Conservation (phyloP, 1,140 invertebrate genomes). For the Megalonaias nervosa region DNA sequence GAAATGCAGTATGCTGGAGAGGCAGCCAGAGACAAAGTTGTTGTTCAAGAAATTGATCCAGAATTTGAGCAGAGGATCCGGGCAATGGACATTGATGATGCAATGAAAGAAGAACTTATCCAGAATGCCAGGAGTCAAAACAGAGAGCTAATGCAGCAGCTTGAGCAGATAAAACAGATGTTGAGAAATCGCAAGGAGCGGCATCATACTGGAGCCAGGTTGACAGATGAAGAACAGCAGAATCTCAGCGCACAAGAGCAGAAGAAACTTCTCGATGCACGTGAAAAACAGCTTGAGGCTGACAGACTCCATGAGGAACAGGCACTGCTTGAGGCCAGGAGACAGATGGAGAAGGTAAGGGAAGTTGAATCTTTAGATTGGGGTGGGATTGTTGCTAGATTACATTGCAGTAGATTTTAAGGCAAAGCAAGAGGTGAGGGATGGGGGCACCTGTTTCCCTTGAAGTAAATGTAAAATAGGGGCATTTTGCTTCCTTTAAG, state of each 20-base stretch:
- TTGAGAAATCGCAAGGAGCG: slow-evolving; percentile 48
- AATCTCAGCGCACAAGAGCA: slow-evolving; percentile 53
- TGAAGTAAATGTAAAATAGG: too few relatives aligned
- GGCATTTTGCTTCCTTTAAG: too few relatives aligned
- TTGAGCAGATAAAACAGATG: slow-evolving; percentile 47
- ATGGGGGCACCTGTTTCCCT: not conserved
- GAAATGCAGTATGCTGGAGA: slow-evolving; percentile 50
- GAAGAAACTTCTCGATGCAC: slow-evolving; percentile 36
- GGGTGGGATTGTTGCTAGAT: not conserved
- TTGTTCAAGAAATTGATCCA: slow-evolving; percentile 33
- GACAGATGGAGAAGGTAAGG: slow-evolving; percentile 53
- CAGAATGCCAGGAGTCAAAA: slow-evolving; percentile 37
- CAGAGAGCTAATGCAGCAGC: slow-evolving; percentile 34
- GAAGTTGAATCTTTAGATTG: not conserved
- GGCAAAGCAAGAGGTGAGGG: not conserved
- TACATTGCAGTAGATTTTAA: not conserved
- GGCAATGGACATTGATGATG: slow-evolving; percentile 39
- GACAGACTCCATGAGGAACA: slow-evolving; percentile 58
- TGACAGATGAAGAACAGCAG: slow-evolving; percentile 46
- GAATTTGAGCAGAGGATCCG: slow-evolving; percentile 46
- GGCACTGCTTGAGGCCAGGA: slow-evolving; percentile 54
- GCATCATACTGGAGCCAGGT: slow-evolving; percentile 23
- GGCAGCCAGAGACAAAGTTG: slow-evolving; percentile 29
- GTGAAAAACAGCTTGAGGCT: slow-evolving; percentile 55
- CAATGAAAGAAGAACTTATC: slow-evolving; percentile 46